A percentile compares a stretch with the other conserved stretches of the same genome.
Evolutionary conservation across 1,140 invertebrate genomes (phyloP).

Genomic region (Drosophila pseudoobscura): DNA sequence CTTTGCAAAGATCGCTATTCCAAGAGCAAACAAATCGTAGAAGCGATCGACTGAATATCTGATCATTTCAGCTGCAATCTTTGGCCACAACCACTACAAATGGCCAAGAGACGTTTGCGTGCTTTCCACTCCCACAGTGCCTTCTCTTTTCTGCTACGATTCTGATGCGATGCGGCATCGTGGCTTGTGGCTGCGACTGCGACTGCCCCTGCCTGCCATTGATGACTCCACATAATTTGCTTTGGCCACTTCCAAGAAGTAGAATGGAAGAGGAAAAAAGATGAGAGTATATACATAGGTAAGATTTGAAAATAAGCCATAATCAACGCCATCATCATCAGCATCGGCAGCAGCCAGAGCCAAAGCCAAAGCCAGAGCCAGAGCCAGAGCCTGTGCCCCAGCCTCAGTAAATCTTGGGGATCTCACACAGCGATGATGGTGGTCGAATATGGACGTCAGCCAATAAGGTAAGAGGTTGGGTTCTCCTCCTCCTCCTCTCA

Average conservation of each 20-base stretch:
- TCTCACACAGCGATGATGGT: slow-evolving; percentile 66
- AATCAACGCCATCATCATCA: slow-evolving; percentile 79
- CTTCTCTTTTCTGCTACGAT: slow-evolving; percentile 30
- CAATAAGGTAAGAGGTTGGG: slow-evolving; percentile 74
- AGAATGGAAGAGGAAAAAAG: slow-evolving; percentile 48
- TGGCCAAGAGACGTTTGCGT: slow-evolving; percentile 39
- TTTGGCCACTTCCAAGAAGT: slow-evolving; percentile 73
- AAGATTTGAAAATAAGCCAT: slow-evolving; percentile 81
- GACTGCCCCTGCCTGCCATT: slow-evolving; percentile 54
- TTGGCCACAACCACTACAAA: slow-evolving; percentile 32
- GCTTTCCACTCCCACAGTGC: slow-evolving; percentile 46
- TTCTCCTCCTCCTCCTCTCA: slow-evolving; percentile 12
- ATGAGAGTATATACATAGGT: slow-evolving; percentile 23
- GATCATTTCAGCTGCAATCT: slow-evolving; percentile 20
- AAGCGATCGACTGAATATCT: too few relatives aligned
- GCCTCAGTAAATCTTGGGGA: neutral
- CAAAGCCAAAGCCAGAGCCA: neutral
- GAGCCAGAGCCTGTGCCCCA: neutral
- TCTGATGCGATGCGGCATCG: slow-evolving; percentile 21
- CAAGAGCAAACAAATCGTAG: too few relatives aligned
- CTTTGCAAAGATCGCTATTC: too few relatives aligned
- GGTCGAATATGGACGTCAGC: slow-evolving; percentile 62
- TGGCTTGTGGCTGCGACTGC: slow-evolving; percentile 5
- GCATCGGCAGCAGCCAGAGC: slow-evolving; percentile 22
- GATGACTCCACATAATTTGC: slow-evolving; percentile 81